A percentile compares a stretch with the other conserved stretches of the same genome.
These are phyloP conservation scores for Pilophorus perplexus DNA, from an alignment of 2,888 invertebrate genomes.

Conservation along the genomic window DNA sequence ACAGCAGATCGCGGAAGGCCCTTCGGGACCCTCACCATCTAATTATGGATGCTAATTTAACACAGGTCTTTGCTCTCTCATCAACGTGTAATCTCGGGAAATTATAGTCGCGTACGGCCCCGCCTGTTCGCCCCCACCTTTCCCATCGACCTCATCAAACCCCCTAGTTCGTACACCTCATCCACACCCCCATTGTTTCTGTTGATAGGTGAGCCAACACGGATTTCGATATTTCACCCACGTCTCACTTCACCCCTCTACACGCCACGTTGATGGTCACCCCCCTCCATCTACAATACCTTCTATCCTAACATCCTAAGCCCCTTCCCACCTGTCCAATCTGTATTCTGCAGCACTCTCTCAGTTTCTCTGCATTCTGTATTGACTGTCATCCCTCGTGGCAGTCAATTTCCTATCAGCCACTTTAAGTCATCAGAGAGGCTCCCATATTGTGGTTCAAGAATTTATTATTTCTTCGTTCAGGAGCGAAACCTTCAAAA, in stretches of 20 bases:
- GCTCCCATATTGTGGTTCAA: no score
- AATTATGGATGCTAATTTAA: conserved; percentile 22
- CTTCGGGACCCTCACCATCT: conserved; percentile 24
- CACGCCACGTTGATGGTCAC: background rate
- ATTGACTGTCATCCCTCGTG: no score
- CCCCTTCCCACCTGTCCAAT: no score
- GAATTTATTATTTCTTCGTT: no score
- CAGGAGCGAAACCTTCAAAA: no score
- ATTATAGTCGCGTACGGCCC: background rate
- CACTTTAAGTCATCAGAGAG: no score
- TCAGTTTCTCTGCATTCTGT: no score
- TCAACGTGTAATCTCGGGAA: conserved; percentile 18
- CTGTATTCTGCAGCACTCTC: no score
- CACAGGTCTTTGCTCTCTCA: conserved; percentile 23
- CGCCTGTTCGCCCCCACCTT: background rate
- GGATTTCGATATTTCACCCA: conserved; percentile 12
- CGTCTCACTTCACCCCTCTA: background rate
- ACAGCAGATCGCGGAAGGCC: conserved; percentile 12
- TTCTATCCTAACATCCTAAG: no score
- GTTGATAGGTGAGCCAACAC: conserved; percentile 16
- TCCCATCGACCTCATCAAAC: conserved; percentile 1
- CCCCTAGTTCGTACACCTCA: background rate
- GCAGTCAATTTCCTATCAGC: no score
- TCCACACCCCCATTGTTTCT: conserved; percentile 7
- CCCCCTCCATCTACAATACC: background rate